Base-by-base conservation (phyloP, 2,888 invertebrate species). In the Agriopis marginaria region DNA sequence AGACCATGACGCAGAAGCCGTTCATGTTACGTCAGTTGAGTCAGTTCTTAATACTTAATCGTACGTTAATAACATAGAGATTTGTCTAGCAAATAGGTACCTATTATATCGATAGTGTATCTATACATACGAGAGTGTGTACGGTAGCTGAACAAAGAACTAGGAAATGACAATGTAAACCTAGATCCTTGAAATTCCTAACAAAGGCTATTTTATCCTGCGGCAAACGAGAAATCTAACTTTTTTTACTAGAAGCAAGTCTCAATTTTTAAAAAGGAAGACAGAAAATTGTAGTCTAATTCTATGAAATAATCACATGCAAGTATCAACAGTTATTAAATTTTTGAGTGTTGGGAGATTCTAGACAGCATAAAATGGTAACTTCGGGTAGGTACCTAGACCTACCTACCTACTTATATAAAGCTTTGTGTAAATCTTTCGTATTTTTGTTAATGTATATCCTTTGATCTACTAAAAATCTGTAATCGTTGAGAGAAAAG, bases 131-230 rank as follows among this genome's bases (percentile, higher is more conserved):
- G 17, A 23, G 17, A 23, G 32, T 32, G 32, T 49, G 11, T 64
- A 53, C 50, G 17, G 61, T 51, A 54, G 51, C 58, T 60, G 56
- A 71, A 76, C 76, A 78, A 78, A 77, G 75, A 71, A 75, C 71
- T 65, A 77, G 78, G 77, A 76, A 78, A 74, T 69, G 39, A 44
- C 12, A n/a, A 61, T 47, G 62, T 44, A 51, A 32, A 58, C 53
- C 63, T 45, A 64, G 54, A 56, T 68, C 71, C 69, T 75, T 75
- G 71, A 71, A 62, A 66, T 45, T 50, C 55, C 42, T 47, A 60
- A 75, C 69, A 72, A 72, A 71, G 71, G 64, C 32, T 39, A n/a
- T 47, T 17, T 14, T 50, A 49, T 61, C 42, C 50, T 42, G 51
- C 10, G 12, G 12, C 51, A 51, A 51, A 23, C 12, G 10, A 61